Percentiles rank a stretch among this genome's conserved stretches.
Conservation (phyloP, 1,140 invertebrate genomes). For the Dinoponera quadriceps region DNA sequence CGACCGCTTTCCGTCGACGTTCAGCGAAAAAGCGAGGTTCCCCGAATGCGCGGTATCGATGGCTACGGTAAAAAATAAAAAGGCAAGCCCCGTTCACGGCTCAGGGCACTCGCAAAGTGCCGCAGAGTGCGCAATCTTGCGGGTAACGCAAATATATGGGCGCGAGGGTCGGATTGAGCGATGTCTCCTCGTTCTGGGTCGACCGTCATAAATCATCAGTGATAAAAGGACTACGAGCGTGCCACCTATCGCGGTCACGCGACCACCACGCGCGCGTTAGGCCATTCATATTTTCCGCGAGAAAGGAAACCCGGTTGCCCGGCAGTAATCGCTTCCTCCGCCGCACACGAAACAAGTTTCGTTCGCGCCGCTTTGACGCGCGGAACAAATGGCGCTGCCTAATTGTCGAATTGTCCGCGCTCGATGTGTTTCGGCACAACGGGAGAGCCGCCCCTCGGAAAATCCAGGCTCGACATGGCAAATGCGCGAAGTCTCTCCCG, state of each 20-base stretch:
- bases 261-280: constrained; percentile 13
- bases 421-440: neutral
- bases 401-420: constrained; percentile 37
- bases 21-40: neutral
- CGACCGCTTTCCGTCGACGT: constrained; percentile 1
- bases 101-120: constrained; percentile 27
- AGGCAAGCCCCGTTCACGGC: neutral
- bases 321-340: constrained; percentile 31
- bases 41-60: constrained; percentile 21
- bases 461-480: neutral
- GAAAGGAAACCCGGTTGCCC: neutral
- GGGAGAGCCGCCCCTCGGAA: neutral
- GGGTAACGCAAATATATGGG: constrained; percentile 49
- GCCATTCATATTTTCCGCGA: constrained; percentile 47
- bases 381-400: constrained; percentile 35
- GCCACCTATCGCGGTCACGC: constrained; percentile 23
- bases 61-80: constrained; percentile 26
- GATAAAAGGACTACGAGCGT: constrained; percentile 31
- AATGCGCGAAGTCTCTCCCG: neutral
- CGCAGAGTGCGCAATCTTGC: constrained; percentile 41
- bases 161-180: constrained; percentile 42
- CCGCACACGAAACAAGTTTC: constrained; percentile 18
- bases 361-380: constrained; percentile 13
- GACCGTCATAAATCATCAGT: constrained; percentile 46
- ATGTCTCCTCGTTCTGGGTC: constrained; percentile 34